A percentile compares a stretch with the other conserved stretches of the same genome.
Evolutionary conservation across 2,113 vertebrate species (phyloP).

Genomic region (Grallaria varia): DNA sequence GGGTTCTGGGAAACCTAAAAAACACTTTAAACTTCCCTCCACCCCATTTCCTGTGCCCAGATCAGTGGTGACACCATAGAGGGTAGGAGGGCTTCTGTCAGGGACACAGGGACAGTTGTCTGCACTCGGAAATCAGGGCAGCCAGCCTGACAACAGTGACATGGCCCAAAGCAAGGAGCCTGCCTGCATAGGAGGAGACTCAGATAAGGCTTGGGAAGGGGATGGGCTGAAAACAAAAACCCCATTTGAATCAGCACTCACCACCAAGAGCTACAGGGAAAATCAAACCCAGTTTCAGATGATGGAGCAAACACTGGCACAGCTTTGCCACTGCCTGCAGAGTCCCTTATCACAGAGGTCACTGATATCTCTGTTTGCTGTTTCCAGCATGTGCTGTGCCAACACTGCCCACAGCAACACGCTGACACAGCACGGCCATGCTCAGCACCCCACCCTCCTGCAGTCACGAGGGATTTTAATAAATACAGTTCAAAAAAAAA

Average conservation of each 20-base stretch:
- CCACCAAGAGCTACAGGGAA: background rate
- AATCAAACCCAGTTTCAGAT: fast-evolving
- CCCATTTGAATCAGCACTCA: background rate
- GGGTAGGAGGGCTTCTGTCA: background rate
- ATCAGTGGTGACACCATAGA: background rate
- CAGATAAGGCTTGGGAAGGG: background rate
- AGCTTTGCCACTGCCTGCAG: background rate
- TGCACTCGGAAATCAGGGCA: background rate
- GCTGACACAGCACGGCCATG: background rate
- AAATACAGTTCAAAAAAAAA: background rate
- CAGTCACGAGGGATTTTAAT: background rate
- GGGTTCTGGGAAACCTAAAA: background rate
- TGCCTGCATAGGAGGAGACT: background rate
- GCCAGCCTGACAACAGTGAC: background rate
- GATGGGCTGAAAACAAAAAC: background rate
- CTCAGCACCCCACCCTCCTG: background rate
- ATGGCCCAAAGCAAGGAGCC: background rate
- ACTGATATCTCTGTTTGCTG: background rate
- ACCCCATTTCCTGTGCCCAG: background rate
- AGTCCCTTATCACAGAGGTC: background rate
- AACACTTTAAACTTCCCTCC: background rate
- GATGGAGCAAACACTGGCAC: background rate
- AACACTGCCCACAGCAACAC: background rate
- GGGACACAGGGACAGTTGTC: background rate
- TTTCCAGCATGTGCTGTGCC: background rate